Evolutionary conservation across 2,113 vertebrate species (phyloP).

Genomic region (Mixornis gularis): DNA sequence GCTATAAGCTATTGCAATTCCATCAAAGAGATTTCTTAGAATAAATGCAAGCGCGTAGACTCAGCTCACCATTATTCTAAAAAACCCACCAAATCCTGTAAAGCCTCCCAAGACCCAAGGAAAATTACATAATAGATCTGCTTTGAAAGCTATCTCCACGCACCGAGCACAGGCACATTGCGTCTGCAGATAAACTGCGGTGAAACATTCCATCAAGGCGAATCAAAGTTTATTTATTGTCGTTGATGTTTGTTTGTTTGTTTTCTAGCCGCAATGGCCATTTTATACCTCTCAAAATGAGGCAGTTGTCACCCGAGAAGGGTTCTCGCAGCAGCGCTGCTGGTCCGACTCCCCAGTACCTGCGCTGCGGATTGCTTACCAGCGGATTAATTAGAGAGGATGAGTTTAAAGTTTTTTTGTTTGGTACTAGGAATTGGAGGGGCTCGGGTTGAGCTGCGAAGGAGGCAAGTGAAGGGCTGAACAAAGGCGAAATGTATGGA

Average conservation of each 20-base stretch:
- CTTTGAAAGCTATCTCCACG: background rate
- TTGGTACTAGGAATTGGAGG: slow-evolving; percentile 63
- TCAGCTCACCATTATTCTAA: background rate
- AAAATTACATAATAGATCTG: background rate
- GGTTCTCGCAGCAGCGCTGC: background rate
- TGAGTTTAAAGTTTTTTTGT: slow-evolving; percentile 75
- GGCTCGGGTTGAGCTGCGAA: slow-evolving; percentile 63
- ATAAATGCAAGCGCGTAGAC: background rate
- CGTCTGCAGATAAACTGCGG: background rate
- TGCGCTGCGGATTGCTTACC: slow-evolving; percentile 45
- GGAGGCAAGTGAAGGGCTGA: slow-evolving; percentile 67
- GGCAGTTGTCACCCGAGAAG: background rate
- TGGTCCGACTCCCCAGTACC: slow-evolving; percentile 13
- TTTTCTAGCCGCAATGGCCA: background rate
- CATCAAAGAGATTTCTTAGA: background rate
- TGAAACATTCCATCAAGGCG: background rate
- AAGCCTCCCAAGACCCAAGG: background rate
- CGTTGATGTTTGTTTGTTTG: background rate
- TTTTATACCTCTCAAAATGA: background rate
- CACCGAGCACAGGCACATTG: background rate
- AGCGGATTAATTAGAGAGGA: slow-evolving; percentile 46
- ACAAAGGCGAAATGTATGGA: slow-evolving; percentile 74
- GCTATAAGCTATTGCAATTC: background rate
- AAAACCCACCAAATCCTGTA: background rate
- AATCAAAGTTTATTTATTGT: slow-evolving; percentile 24